These are phyloP conservation scores for Esox lucius DNA, from an alignment of 2,797 vertebrate species.

Conservation along the genomic window DNA sequence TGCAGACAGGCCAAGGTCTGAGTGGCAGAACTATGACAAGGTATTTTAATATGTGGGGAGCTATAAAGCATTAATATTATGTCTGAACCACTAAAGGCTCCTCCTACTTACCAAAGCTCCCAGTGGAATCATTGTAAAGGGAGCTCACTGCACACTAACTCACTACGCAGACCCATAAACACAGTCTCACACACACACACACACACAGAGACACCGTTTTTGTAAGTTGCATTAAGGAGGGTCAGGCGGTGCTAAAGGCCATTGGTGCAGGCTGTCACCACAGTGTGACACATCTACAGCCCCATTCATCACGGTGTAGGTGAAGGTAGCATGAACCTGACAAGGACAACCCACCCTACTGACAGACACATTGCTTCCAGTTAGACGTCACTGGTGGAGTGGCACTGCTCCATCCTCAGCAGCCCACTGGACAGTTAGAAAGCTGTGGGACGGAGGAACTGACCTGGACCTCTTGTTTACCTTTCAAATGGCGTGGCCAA, in stretches of 20 bases:
- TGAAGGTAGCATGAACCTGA: neutral
- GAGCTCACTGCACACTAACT: neutral
- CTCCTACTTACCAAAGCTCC: slow-evolving; percentile 38
- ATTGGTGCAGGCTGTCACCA: too few species aligned
- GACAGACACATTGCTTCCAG: neutral
- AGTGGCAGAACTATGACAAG: slow-evolving; percentile 13
- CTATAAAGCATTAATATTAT: slow-evolving; percentile 38
- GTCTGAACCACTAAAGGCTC: slow-evolving; percentile 43
- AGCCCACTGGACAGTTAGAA: slow-evolving; percentile 34
- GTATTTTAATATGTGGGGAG: slow-evolving; percentile 44
- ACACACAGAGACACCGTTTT: neutral
- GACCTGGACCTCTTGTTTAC: slow-evolving; percentile 8
- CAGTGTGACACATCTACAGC: too few species aligned
- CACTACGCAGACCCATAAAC: slow-evolving; percentile 1
- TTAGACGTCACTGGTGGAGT: slow-evolving; percentile 2
- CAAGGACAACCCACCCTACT: neutral
- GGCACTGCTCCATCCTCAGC: slow-evolving; percentile 33
- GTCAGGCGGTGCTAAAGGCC: too few species aligned
- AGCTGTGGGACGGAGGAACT: slow-evolving; percentile 12
- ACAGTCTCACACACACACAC: neutral
- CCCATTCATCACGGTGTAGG: too few species aligned
- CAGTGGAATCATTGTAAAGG: neutral
- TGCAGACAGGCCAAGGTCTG: neutral
- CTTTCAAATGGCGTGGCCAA: slow-evolving; percentile 2
- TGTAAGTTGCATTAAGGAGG: too few species aligned